phyloP scores from a whole-genome alignment of 2,888 invertebrate genomes.

The Microctonus brassicae region DNA sequence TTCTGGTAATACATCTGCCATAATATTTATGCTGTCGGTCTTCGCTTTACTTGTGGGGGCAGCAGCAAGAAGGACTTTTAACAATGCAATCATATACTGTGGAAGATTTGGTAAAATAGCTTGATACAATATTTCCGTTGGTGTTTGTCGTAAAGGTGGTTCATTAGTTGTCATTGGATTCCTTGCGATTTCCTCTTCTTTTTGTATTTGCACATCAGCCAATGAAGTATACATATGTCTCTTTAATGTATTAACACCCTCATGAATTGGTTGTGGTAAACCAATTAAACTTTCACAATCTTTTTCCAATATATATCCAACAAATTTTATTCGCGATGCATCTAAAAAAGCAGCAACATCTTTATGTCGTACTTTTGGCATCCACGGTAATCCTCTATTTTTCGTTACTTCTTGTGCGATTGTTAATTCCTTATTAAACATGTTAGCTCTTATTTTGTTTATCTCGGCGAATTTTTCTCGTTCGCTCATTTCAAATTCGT shows the following conservation, averaged over 20 bases:
- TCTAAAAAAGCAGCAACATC: constrained; percentile 95
- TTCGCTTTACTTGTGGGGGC: constrained; percentile 99
- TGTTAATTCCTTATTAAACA: no score
- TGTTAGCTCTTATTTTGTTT: no score
- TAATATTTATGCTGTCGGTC: constrained; percentile 97
- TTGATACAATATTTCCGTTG: constrained; percentile 91
- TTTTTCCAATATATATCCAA: constrained; percentile 90
- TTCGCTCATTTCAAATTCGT: no score
- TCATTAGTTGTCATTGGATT: constrained; percentile 92
- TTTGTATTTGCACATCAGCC: constrained; percentile 90
- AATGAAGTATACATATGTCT: constrained; percentile 94
- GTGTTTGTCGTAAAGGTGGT: constrained; percentile 82
- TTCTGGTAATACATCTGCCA: constrained; percentile 97
- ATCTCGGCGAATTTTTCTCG: no score
- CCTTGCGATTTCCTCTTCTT: constrained; percentile 91
- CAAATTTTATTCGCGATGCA: constrained; percentile 92
- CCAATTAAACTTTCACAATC: constrained; percentile 93
- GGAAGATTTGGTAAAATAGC: constrained; percentile 96
- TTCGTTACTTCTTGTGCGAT: constrained; percentile 68
- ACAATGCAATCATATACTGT: constrained; percentile 96
- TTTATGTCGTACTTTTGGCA: constrained; percentile 93
- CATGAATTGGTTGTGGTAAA: constrained; percentile 95
- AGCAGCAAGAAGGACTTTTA: constrained; percentile 97
- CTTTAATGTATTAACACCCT: constrained; percentile 92
- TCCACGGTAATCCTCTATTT: constrained; percentile 85